A percentile compares a stretch with the other conserved stretches of the same genome.
phyloP scores from a whole-genome alignment of 2,113 vertebrate genomes.

The Thunnus thynnus region DNA sequence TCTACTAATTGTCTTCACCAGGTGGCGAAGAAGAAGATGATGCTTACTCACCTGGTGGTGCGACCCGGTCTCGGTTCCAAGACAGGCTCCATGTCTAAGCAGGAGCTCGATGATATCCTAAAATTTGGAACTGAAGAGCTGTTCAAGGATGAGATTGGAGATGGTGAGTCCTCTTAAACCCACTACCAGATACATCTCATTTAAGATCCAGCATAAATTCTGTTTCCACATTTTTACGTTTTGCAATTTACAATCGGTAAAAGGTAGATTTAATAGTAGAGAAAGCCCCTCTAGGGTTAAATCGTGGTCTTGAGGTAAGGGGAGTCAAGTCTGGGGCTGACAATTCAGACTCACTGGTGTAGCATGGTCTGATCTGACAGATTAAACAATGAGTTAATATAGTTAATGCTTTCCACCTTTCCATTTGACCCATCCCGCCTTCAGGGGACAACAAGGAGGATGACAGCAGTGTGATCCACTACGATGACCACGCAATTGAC shows the following conservation, averaged over 20 bases:
- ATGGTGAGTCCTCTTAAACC: slow-evolving; percentile 80
- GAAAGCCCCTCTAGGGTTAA: not conserved
- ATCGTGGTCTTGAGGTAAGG: too few relatives aligned
- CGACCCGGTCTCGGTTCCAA: slow-evolving; percentile 96
- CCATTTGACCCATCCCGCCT: slow-evolving; percentile 4
- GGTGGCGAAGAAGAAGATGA: slow-evolving; percentile 99
- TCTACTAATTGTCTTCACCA: slow-evolving; percentile 27
- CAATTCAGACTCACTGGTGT: too few relatives aligned
- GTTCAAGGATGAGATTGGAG: slow-evolving; percentile 94
- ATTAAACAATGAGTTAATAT: not conserved
- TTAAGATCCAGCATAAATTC: too few relatives aligned
- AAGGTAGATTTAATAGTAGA: not conserved
- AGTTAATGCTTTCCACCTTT: not conserved
- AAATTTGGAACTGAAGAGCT: slow-evolving; percentile 98
- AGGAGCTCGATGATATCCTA: slow-evolving; percentile 98
- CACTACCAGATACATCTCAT: too few relatives aligned
- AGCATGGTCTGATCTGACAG: not conserved
- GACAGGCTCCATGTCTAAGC: slow-evolving; percentile 98
- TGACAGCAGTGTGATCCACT: slow-evolving; percentile 97
- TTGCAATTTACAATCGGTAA: not conserved
- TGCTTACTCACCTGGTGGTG: slow-evolving; percentile 98
- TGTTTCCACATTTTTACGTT: too few relatives aligned
- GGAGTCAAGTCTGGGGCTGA: too few relatives aligned
- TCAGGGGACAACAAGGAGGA: slow-evolving; percentile 96
- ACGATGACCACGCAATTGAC: slow-evolving; percentile 96